Conservation (phyloP, 2,888 invertebrate genomes). For the Ormyrus labotus region DNA sequence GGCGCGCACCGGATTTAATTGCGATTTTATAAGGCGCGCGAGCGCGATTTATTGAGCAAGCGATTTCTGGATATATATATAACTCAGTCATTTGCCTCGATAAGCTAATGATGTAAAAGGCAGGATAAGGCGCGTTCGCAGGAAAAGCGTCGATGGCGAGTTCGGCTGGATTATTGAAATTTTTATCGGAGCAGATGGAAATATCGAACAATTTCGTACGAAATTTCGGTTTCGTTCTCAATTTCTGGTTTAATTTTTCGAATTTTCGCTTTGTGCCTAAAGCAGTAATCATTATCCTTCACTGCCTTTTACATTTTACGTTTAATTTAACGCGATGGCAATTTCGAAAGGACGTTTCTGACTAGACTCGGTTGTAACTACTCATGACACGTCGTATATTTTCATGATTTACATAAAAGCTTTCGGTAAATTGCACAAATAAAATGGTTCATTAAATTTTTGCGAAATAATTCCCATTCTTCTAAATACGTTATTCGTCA, state of each 20-base stretch:
- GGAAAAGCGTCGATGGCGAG: neutral
- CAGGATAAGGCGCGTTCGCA: neutral
- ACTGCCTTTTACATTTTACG: no score
- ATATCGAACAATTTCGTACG: conserved; percentile 7
- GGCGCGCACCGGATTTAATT: conserved; percentile 13
- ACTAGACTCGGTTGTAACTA: no score
- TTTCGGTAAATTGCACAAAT: no score
- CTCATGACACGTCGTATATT: no score
- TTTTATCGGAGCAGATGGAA: neutral
- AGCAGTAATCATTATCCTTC: no score
- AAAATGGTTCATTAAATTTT: no score
- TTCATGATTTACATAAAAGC: no score
- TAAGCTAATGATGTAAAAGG: conserved; percentile 16
- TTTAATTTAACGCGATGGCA: no score
- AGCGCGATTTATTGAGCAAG: conserved; percentile 26
- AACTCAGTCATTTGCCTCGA: neutral
- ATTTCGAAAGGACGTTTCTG: no score
- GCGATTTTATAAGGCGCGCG: conserved; percentile 9
- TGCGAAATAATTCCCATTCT: no score
- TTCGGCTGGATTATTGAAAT: conserved; percentile 2
- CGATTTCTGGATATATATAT: neutral
- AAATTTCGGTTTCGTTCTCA: conserved; percentile 3
- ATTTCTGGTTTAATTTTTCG: neutral
- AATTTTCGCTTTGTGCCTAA: no score
- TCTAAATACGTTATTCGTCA: no score